Evolutionary conservation across 2,888 invertebrate genomes (phyloP).

Genomic region (Trissoscelio sp.): DNA sequence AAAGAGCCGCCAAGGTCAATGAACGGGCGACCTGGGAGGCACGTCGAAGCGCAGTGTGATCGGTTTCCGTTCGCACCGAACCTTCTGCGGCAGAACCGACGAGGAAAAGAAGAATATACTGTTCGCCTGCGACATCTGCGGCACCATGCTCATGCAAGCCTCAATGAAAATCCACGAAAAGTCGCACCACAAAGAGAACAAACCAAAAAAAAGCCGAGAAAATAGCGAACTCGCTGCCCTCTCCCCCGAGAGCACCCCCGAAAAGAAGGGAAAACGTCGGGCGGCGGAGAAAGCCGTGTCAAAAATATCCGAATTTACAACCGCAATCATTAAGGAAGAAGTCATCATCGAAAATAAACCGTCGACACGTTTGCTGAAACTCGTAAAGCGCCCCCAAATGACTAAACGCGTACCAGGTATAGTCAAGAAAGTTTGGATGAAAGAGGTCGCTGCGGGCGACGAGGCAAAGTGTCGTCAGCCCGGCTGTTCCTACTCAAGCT

Average conservation of each 20-base stretch:
- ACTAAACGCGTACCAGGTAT: constrained; percentile 73
- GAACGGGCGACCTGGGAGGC: constrained; percentile 85
- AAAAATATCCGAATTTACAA: constrained; percentile 79
- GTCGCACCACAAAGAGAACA: constrained; percentile 83
- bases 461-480: constrained; percentile 76
- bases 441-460: constrained; percentile 71
- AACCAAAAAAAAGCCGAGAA: constrained; percentile 70
- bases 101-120: constrained; percentile 83
- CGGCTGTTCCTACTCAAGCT: constrained; percentile 75
- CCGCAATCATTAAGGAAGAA: constrained; percentile 56
- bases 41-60: constrained; percentile 81
- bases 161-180: constrained; percentile 86
- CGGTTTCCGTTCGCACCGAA: constrained; percentile 87
- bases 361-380: constrained; percentile 24
- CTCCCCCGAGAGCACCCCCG: neutral
- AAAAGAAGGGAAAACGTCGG: constrained; percentile 78
- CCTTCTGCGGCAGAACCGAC: constrained; percentile 86
- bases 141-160: constrained; percentile 84
- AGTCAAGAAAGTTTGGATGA: constrained; percentile 75
- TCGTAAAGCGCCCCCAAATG: constrained; percentile 68
- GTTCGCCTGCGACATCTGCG: constrained; percentile 85
- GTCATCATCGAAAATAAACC: constrained; percentile 27
- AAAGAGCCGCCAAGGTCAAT: constrained; percentile 80
- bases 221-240: neutral
- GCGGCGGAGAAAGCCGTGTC: constrained; percentile 83